Evolutionary conservation across 2,113 vertebrate species (phyloP).

Genomic region (Dascyllus trimaculatus): DNA sequence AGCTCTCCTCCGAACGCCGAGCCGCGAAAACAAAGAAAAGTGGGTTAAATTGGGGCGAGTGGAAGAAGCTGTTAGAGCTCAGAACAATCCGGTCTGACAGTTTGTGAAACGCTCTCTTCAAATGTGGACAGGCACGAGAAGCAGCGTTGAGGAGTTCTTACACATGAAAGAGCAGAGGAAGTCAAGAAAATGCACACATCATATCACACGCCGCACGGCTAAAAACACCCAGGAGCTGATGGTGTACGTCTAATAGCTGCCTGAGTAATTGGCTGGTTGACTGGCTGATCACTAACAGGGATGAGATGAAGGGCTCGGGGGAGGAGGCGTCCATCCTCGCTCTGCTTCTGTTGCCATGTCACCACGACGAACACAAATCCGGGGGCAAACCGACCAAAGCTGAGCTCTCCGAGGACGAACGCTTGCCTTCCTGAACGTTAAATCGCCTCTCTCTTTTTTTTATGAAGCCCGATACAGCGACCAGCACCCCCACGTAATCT

Average conservation of each 20-base stretch:
- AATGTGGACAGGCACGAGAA: no score
- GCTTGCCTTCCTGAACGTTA: no score
- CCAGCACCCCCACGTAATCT: no score
- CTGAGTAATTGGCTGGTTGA: conserved; percentile 58
- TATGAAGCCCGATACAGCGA: no score
- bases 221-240: conserved; percentile 26
- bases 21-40: conserved; percentile 14
- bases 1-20: background rate
- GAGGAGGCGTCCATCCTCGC: conserved; percentile 11
- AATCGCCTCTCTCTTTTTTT: no score
- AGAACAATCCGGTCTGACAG: background rate
- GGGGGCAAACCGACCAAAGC: conserved; percentile 10
- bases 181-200: background rate
- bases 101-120: background rate
- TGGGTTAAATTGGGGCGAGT: background rate
- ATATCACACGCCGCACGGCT: no score
- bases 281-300: conserved; percentile 42
- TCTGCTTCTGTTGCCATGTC: conserved; percentile 45
- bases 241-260: conserved; percentile 38
- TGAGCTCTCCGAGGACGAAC: background rate
- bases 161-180: no score
- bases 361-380: conserved; percentile 29
- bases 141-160: no score
- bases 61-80: background rate
- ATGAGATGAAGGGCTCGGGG: conserved; percentile 40